Conservation (phyloP, 2,113 vertebrate genomes). For the Otocyon megalotis region DNA sequence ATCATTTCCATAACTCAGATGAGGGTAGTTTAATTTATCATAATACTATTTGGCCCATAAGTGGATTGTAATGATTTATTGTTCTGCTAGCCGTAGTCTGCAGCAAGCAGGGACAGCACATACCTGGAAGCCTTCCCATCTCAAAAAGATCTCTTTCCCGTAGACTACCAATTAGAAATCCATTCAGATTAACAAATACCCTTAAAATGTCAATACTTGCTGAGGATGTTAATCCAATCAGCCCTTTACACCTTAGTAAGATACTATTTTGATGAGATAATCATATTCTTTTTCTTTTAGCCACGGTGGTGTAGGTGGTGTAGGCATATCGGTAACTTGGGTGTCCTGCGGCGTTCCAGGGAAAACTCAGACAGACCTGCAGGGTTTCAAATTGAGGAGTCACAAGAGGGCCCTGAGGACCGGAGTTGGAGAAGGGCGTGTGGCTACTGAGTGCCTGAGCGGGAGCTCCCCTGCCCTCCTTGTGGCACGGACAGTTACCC, state of each 20-base stretch:
- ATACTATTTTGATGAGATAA: slow-evolving; percentile 39
- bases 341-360: background rate
- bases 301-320: background rate
- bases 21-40: slow-evolving; percentile 45
- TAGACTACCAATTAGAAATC: slow-evolving; percentile 62
- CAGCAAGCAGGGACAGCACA: background rate
- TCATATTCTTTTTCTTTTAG: slow-evolving; percentile 44
- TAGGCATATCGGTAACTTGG: background rate
- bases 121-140: background rate
- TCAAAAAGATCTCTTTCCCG: slow-evolving; percentile 51
- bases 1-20: slow-evolving; percentile 29
- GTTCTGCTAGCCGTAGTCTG: background rate
- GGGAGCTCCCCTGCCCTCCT: no score
- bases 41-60: background rate
- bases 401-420: background rate
- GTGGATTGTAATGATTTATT: slow-evolving; percentile 17
- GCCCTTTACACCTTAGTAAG: slow-evolving; percentile 37
- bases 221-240: slow-evolving; percentile 43
- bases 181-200: slow-evolving; percentile 56
- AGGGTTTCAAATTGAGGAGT: background rate
- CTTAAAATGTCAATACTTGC: slow-evolving; percentile 42
- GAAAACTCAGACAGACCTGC: background rate
- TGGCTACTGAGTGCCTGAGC: no score
- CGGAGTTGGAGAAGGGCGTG: background rate
- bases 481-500: background rate